These are phyloP conservation scores for Oscheius sp. DNA, from an alignment of 2,888 invertebrate genomes.

Conservation along the genomic window DNA sequence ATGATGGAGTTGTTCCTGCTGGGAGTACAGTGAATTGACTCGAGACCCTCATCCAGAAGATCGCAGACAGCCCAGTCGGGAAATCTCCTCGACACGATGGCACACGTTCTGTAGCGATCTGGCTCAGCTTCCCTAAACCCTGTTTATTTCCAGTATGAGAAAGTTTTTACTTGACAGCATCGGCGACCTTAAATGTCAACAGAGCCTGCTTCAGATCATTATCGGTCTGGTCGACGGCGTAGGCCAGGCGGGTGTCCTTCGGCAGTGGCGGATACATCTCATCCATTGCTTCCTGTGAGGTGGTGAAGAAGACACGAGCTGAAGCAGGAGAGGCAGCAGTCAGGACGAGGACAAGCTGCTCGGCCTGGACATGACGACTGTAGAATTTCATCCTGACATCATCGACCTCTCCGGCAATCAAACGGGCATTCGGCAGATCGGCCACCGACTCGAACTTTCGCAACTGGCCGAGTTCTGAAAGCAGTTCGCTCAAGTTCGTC, in stretches of 20 bases:
- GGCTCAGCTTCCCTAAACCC: constrained; percentile 34
- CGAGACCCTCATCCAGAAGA: constrained; percentile 59
- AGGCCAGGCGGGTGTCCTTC: constrained; percentile 56
- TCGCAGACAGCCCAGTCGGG: constrained; percentile 61
- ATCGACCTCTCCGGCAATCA: constrained; percentile 64
- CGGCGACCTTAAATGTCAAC: constrained; percentile 54
- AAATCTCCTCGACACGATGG: constrained; percentile 48
- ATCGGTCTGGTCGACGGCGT: constrained; percentile 38
- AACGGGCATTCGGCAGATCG: constrained; percentile 11
- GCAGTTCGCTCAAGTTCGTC: neutral
- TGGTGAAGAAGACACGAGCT: constrained; percentile 51
- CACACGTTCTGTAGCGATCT: constrained; percentile 58
- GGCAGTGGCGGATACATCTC: constrained; percentile 64
- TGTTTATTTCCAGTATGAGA: neutral
- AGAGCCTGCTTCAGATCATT: constrained; percentile 35
- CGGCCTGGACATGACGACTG: constrained; percentile 41
- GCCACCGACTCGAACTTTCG: constrained; percentile 13
- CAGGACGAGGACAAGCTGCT: constrained; percentile 33
- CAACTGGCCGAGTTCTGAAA: constrained; percentile 21
- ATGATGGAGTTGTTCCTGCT: constrained; percentile 53
- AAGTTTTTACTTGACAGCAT: constrained; percentile 40
- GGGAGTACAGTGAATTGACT: constrained; percentile 63
- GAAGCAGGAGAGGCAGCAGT: constrained; percentile 40
- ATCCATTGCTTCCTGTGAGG: constrained; percentile 45
- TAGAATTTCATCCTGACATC: constrained; percentile 64